Percentiles rank a stretch among this genome's conserved stretches.
phyloP scores from a whole-genome alignment of 1,140 invertebrate genomes.

The Drosophila tani region DNA sequence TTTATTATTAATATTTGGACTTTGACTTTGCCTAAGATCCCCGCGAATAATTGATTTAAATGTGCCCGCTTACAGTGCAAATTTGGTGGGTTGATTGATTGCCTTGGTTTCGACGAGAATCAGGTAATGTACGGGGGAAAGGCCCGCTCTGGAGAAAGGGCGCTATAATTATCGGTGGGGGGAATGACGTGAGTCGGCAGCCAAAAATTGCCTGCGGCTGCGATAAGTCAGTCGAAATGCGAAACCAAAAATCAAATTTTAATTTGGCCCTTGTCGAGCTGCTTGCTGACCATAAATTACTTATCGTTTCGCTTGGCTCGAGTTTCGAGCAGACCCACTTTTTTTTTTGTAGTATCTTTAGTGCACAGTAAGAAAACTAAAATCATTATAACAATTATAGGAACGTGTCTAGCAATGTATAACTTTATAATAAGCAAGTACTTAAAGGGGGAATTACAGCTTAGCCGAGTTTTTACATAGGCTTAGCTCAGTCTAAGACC shows the following conservation, averaged over 20 bases:
- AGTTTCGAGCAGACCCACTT: background rate
- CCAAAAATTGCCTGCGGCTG: conserved; percentile 22
- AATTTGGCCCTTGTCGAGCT: conserved; percentile 21
- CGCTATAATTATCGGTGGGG: background rate
- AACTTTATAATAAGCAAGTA: background rate
- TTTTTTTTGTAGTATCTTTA: background rate
- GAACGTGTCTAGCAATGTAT: background rate
- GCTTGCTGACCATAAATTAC: conserved; percentile 33
- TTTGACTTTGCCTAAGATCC: background rate
- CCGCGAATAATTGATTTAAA: conserved; percentile 22
- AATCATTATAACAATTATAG: too few relatives aligned
- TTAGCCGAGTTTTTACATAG: too few relatives aligned
- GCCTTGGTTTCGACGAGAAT: conserved; percentile 10
- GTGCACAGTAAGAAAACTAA: background rate
- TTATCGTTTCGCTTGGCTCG: conserved; percentile 17
- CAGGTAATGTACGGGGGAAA: background rate
- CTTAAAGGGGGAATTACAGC: background rate
- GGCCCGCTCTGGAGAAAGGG: conserved; percentile 19
- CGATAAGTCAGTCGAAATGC: conserved; percentile 32
- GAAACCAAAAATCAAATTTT: conserved; percentile 29
- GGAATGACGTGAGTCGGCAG: conserved; percentile 10
- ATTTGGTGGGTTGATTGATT: conserved; percentile 20
- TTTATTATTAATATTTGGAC: background rate
- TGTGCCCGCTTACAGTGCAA: background rate
- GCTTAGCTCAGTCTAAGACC: too few relatives aligned